Conservation (phyloP, 2,888 invertebrate species). For the Latrodectus hesperus region DNA sequence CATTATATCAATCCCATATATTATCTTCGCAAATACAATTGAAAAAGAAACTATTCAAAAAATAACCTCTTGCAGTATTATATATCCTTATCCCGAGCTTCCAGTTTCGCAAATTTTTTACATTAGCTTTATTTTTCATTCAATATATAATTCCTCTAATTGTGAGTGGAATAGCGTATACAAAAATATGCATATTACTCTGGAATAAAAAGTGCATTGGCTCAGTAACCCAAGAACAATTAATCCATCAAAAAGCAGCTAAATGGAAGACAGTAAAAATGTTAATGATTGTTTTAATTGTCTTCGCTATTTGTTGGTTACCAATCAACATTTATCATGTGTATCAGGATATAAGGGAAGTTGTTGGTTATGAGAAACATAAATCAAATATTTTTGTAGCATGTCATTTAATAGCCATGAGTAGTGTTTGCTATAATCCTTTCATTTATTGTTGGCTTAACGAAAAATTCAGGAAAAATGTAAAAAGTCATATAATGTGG, state of each 20-base stretch:
- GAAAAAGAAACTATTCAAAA: slow-evolving; percentile 6
- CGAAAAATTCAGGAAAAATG: slow-evolving; percentile 75
- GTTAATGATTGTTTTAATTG: slow-evolving; percentile 75
- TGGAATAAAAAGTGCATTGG: slow-evolving; percentile 75
- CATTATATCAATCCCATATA: slow-evolving; percentile 56
- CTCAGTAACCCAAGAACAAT: slow-evolving; percentile 75
- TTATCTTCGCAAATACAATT: slow-evolving; percentile 40
- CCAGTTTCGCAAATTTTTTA: slow-evolving; percentile 42
- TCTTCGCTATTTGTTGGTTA: slow-evolving; percentile 77
- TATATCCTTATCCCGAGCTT: slow-evolving; percentile 54
- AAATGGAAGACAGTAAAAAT: slow-evolving; percentile 77
- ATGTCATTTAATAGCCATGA: slow-evolving; percentile 77
- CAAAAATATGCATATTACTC: slow-evolving; percentile 73
- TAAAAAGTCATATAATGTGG: slow-evolving; percentile 72
- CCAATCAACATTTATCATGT: slow-evolving; percentile 77
- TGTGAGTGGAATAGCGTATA: slow-evolving; percentile 75
- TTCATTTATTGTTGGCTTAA: slow-evolving; percentile 77
- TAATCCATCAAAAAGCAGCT: slow-evolving; percentile 74
- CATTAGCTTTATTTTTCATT: slow-evolving; percentile 73
- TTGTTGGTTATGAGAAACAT: slow-evolving; percentile 72
- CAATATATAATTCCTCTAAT: slow-evolving; percentile 76
- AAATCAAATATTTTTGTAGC: slow-evolving; percentile 75
- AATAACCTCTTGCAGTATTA: slow-evolving; percentile 42
- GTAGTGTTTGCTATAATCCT: slow-evolving; percentile 77
- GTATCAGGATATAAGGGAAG: slow-evolving; percentile 73